phyloP scores from a whole-genome alignment of 2,888 invertebrate genomes.

The Endotricha flammealis region DNA sequence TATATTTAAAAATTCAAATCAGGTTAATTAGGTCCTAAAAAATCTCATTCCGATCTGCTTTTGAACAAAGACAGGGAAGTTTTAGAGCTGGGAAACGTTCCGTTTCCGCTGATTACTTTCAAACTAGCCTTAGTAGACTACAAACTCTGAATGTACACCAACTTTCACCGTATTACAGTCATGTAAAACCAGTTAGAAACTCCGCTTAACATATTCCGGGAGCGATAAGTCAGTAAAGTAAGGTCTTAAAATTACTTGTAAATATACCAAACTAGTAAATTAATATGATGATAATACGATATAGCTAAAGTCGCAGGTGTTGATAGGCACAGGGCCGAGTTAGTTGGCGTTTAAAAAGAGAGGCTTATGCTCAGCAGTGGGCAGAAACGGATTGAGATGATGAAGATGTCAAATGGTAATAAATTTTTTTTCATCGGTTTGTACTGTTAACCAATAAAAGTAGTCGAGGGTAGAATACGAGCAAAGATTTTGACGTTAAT shows the following conservation, averaged over 20 bases:
- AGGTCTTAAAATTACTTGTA: conserved; percentile 7
- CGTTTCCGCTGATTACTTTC: conserved; percentile 52
- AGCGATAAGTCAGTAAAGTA: conserved; percentile 8
- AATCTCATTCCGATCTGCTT: background rate
- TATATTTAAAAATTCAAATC: background rate
- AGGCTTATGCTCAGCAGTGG: too few species aligned
- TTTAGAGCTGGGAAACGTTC: conserved; percentile 43
- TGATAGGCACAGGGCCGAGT: too few species aligned
- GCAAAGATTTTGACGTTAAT: too few species aligned
- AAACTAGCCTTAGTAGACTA: conserved; percentile 27
- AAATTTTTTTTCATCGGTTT: too few species aligned
- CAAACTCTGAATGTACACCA: conserved; percentile 40
- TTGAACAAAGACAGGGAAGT: conserved; percentile 21
- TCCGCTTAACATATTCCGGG: conserved; percentile 28
- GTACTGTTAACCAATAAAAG: too few species aligned
- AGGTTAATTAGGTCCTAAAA: background rate
- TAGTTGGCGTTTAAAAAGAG: too few species aligned
- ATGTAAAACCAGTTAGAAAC: conserved; percentile 34
- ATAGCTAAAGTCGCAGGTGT: too few species aligned
- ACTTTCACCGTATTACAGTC: conserved; percentile 35
- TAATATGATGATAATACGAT: too few species aligned
- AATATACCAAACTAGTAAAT: too few species aligned
- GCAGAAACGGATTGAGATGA: too few species aligned
- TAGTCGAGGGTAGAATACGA: too few species aligned
- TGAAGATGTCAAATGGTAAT: too few species aligned